These are phyloP conservation scores for Dryas iulia DNA, from an alignment of 1,140 invertebrate genomes.

Conservation along the genomic window DNA sequence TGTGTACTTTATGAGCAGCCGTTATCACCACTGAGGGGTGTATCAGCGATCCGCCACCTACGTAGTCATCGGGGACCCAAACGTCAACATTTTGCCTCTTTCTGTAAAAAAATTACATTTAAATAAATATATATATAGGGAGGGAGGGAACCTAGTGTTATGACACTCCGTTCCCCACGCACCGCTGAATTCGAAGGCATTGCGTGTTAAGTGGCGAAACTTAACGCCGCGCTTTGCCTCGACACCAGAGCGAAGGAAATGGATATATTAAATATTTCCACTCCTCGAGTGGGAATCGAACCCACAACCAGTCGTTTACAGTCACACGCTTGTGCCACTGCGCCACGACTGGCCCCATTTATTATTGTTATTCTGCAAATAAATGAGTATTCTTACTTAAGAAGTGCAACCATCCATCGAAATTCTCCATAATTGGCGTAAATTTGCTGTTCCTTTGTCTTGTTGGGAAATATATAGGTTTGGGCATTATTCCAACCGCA, in stretches of 20 bases:
- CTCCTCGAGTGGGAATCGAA: not conserved
- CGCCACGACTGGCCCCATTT: no score
- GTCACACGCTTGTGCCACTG: not conserved
- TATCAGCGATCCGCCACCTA: constrained; percentile 1
- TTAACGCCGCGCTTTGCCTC: not conserved
- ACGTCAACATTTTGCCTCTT: not conserved
- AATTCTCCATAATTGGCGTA: not conserved
- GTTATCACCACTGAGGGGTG: constrained; percentile 1
- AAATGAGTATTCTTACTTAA: not conserved
- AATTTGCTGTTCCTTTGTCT: not conserved
- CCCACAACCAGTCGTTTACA: not conserved
- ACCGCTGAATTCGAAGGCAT: not conserved
- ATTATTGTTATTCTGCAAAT: no score
- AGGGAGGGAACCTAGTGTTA: no score
- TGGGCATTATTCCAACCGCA: not conserved
- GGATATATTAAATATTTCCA: not conserved
- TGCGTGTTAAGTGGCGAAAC: not conserved
- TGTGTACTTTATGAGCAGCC: constrained; percentile 3
- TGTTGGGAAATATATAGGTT: not conserved
- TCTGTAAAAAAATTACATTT: not conserved
- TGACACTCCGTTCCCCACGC: not conserved
- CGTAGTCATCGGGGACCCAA: not conserved
- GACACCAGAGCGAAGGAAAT: not conserved
- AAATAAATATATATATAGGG: no score
- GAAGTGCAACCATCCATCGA: not conserved